phyloP scores from a whole-genome alignment of 1,140 invertebrate genomes.

The Aleiodes sp. region DNA sequence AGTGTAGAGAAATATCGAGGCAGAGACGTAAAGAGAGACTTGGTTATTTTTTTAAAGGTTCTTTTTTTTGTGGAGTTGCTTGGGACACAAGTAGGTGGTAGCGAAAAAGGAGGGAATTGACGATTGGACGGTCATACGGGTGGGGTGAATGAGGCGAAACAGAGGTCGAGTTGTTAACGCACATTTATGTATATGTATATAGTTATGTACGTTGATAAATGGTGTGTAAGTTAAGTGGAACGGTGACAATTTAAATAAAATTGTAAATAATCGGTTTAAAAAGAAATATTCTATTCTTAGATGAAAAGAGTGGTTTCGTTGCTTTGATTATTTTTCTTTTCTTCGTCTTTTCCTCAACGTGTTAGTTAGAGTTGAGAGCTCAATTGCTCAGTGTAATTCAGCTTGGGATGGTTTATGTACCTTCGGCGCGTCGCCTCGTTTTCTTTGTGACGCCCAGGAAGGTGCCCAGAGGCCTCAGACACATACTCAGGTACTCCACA shows the following conservation, averaged over 20 bases:
- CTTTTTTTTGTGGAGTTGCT: not conserved
- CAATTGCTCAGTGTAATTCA: conserved; percentile 36
- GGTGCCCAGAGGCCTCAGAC: conserved; percentile 48
- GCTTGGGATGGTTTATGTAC: conserved; percentile 41
- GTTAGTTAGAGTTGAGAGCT: conserved; percentile 3
- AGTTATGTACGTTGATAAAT: not conserved
- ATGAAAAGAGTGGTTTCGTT: not conserved
- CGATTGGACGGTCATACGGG: not conserved
- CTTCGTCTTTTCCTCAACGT: no score
- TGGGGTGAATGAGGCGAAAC: not conserved
- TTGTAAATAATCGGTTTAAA: not conserved
- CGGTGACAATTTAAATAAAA: conserved; percentile 42
- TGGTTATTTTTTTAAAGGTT: no score
- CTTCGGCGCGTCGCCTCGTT: conserved; percentile 36
- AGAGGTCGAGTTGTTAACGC: not conserved
- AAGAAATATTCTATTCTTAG: not conserved
- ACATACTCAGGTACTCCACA: conserved; percentile 46
- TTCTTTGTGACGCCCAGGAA: conserved; percentile 46
- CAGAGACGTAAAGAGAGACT: not conserved
- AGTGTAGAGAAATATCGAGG: not conserved
- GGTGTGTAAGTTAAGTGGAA: conserved; percentile 47
- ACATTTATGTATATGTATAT: no score
- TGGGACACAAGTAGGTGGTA: not conserved
- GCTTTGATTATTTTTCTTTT: conserved; percentile 10
- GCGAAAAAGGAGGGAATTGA: not conserved